phyloP scores from a whole-genome alignment of 2,113 vertebrate species.

The Anarrhichthys ocellatus region DNA sequence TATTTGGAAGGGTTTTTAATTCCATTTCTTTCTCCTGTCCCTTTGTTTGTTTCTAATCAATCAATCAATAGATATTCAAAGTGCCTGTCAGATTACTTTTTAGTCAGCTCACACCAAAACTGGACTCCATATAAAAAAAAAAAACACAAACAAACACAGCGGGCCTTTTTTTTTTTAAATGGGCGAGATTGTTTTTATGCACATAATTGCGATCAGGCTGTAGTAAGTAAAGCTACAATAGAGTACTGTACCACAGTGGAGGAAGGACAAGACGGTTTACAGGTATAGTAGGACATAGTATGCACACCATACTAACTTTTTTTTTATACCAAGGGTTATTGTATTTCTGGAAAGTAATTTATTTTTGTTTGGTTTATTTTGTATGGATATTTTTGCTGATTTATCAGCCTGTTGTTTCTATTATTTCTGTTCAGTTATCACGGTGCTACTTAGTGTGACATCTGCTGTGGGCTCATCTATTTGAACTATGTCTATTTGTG shows the following conservation, averaged over 20 bases:
- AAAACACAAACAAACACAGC: slow-evolving; percentile 40
- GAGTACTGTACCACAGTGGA: slow-evolving; percentile 46
- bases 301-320: slow-evolving; percentile 41
- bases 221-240: slow-evolving; percentile 25
- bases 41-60: slow-evolving; percentile 25
- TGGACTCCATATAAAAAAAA: slow-evolving; percentile 53
- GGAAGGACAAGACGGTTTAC: slow-evolving; percentile 43
- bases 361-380: slow-evolving; percentile 62
- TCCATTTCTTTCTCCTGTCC: neutral
- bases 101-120: slow-evolving; percentile 71
- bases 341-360: slow-evolving; percentile 66
- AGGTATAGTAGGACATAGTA: slow-evolving; percentile 29
- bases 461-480: slow-evolving; percentile 34
- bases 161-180: slow-evolving; percentile 63
- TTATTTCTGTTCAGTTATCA: slow-evolving; percentile 46
- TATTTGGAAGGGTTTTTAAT: slow-evolving; percentile 24
- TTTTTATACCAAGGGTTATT: slow-evolving; percentile 69
- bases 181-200: slow-evolving; percentile 57
- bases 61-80: slow-evolving; percentile 58
- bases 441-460: slow-evolving; percentile 71
- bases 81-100: slow-evolving; percentile 70
- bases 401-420: slow-evolving; percentile 20
- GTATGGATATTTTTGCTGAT: slow-evolving; percentile 45
- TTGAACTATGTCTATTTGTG: slow-evolving; percentile 10
- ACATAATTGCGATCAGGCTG: slow-evolving; percentile 44